phyloP scores from a whole-genome alignment of 2,888 invertebrate species.

The Rotaria macrura region DNA sequence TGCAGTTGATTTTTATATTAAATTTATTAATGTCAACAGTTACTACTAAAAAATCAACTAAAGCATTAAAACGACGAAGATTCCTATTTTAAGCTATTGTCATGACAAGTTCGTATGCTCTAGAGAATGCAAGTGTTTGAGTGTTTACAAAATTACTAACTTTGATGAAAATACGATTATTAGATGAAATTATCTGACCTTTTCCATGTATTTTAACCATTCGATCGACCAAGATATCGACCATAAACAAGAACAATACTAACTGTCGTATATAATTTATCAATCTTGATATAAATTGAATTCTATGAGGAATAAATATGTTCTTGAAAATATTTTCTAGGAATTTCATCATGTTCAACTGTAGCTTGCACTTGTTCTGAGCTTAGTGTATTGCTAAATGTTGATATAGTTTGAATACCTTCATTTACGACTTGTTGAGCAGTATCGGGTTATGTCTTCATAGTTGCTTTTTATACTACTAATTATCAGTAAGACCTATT shows the following conservation, averaged over 20 bases:
- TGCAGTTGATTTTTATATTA: slow-evolving; percentile 58
- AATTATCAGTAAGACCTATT: slow-evolving; percentile 79
- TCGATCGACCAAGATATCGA: slow-evolving; percentile 98
- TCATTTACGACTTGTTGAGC: slow-evolving; percentile 79
- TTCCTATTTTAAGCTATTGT: slow-evolving; percentile 73
- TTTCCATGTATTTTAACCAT: slow-evolving; percentile 81
- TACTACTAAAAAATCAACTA: slow-evolving; percentile 73
- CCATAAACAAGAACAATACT: slow-evolving; percentile 93
- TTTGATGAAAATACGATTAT: slow-evolving; percentile 92
- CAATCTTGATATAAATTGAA: slow-evolving; percentile 52
- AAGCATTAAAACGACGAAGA: slow-evolving; percentile 88
- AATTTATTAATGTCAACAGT: slow-evolving; percentile 52
- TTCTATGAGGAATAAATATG: no score
- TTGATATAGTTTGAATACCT: slow-evolving; percentile 82
- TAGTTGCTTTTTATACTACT: slow-evolving; percentile 98
- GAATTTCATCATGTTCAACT: slow-evolving; percentile 80
- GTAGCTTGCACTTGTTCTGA: slow-evolving; percentile 96
- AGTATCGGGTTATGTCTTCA: slow-evolving; percentile 96
- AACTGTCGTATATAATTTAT: slow-evolving; percentile 78
- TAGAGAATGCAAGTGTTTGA: slow-evolving; percentile 92
- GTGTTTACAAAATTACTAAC: slow-evolving; percentile 86
- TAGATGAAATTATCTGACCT: slow-evolving; percentile 97
- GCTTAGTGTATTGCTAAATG: slow-evolving; percentile 95
- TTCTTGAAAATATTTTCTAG: slow-evolving; percentile 33
- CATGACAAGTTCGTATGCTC: slow-evolving; percentile 89